Conservation (phyloP, 1,140 invertebrate genomes). For the Drosophila equinoxialis region DNA sequence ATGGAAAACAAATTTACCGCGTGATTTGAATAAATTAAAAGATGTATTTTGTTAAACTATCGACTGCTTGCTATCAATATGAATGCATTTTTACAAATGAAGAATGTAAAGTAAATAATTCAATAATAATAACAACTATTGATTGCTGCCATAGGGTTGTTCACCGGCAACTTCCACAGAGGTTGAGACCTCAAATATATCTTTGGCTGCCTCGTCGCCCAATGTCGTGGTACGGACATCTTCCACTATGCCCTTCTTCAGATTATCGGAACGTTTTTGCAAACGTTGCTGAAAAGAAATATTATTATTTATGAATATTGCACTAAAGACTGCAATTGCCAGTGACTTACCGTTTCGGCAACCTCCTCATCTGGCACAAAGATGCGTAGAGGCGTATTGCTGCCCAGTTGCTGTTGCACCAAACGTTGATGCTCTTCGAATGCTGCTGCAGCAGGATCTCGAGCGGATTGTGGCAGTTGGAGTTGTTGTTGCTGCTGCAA, state of each 20-base stretch:
- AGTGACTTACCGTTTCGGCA: slow-evolving; percentile 84
- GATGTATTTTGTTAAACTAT: slow-evolving; percentile 70
- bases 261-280: slow-evolving; percentile 70
- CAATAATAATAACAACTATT: slow-evolving; percentile 50
- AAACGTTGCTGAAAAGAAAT: slow-evolving; percentile 44
- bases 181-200: slow-evolving; percentile 73
- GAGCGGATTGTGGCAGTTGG: slow-evolving; percentile 36
- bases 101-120: slow-evolving; percentile 61
- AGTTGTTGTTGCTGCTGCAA: slow-evolving; percentile 44
- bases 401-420: slow-evolving; percentile 73
- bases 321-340: no score
- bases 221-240: slow-evolving; percentile 33
- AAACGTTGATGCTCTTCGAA: slow-evolving; percentile 79
- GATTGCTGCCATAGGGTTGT: slow-evolving; percentile 46
- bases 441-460: slow-evolving; percentile 60
- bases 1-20: neutral
- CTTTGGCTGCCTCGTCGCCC: slow-evolving; percentile 48
- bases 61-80: slow-evolving; percentile 63
- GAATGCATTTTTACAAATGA: slow-evolving; percentile 68
- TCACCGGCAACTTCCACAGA: slow-evolving; percentile 75
- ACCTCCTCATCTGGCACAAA: slow-evolving; percentile 84
- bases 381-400: slow-evolving; percentile 71
- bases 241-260: slow-evolving; percentile 58
- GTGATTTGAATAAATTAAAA: slow-evolving; percentile 53
- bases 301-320: neutral